phyloP scores from a whole-genome alignment of 2,888 invertebrate species.

The Epinotia nisella region DNA sequence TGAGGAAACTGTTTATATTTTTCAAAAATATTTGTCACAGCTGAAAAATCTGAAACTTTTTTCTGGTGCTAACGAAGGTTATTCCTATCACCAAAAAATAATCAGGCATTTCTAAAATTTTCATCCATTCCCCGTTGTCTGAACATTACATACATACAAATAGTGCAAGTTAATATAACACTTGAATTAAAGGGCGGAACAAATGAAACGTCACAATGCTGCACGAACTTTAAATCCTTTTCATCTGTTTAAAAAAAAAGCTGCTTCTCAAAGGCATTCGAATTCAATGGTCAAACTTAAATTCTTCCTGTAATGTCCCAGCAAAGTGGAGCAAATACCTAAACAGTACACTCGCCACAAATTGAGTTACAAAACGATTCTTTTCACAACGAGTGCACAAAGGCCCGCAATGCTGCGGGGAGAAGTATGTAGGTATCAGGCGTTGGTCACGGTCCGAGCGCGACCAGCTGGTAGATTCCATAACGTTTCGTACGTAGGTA shows the following conservation, averaged over 20 bases:
- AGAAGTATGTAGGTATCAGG: neutral
- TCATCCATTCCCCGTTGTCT: too few relatives aligned
- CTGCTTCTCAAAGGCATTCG: neutral
- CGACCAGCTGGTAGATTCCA: neutral
- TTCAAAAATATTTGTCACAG: too few relatives aligned
- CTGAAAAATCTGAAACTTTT: too few relatives aligned
- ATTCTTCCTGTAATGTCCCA: neutral
- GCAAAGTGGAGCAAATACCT: slow-evolving; percentile 29
- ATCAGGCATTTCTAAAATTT: too few relatives aligned
- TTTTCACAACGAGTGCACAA: slow-evolving; percentile 34
- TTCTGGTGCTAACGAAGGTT: too few relatives aligned
- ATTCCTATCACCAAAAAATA: too few relatives aligned
- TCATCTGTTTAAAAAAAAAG: neutral
- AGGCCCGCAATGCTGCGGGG: slow-evolving; percentile 23
- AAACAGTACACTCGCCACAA: slow-evolving; percentile 41
- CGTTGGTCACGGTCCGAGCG: neutral
- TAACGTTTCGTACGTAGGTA: neutral
- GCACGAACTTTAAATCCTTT: neutral
- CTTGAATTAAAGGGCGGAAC: neutral
- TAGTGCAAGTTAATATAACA: too few relatives aligned
- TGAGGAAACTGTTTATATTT: too few relatives aligned
- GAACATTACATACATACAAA: too few relatives aligned
- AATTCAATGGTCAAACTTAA: neutral
- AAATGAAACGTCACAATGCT: neutral
- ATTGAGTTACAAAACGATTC: slow-evolving; percentile 44